Conservation (phyloP, 2,888 invertebrate species). For the Tetrapedia diversipes region DNA sequence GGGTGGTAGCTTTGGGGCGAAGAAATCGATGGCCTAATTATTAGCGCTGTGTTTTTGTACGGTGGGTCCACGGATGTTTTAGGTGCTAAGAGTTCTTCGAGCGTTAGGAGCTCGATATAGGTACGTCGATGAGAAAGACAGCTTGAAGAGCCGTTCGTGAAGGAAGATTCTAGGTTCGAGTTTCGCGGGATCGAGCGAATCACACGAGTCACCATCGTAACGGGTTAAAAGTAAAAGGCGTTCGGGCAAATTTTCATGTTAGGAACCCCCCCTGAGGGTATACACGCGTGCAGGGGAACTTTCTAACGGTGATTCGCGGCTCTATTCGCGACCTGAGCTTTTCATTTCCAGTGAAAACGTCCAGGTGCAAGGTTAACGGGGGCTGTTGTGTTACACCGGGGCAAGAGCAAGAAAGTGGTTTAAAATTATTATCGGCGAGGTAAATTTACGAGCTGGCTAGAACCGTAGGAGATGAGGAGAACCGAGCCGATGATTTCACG, state of each 20-base stretch:
- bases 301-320: slow-evolving; percentile 18
- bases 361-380: slow-evolving; percentile 14
- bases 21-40: not conserved
- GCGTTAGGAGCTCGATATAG: too few species aligned
- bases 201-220: not conserved
- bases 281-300: not conserved
- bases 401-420: slow-evolving; percentile 25
- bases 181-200: not conserved
- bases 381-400: not conserved
- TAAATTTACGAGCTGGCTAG: slow-evolving; percentile 11
- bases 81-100: too few species aligned
- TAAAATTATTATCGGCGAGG: slow-evolving; percentile 18
- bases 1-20: not conserved
- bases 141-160: not conserved
- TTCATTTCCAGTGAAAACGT: slow-evolving; percentile 38
- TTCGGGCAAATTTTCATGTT: slow-evolving; percentile 6
- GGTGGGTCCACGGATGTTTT: too few species aligned
- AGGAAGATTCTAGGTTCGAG: not conserved
- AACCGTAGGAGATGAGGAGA: slow-evolving; percentile 5
- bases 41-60: not conserved
- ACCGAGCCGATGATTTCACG: slow-evolving; percentile 36
- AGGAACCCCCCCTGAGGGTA: slow-evolving; percentile 9
- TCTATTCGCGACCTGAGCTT: slow-evolving; percentile 19
- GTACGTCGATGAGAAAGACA: not conserved
- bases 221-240: not conserved